Base-by-base conservation (phyloP, 92 coral and sea anemone species). In the Epizoanthus illoricatus region DNA sequence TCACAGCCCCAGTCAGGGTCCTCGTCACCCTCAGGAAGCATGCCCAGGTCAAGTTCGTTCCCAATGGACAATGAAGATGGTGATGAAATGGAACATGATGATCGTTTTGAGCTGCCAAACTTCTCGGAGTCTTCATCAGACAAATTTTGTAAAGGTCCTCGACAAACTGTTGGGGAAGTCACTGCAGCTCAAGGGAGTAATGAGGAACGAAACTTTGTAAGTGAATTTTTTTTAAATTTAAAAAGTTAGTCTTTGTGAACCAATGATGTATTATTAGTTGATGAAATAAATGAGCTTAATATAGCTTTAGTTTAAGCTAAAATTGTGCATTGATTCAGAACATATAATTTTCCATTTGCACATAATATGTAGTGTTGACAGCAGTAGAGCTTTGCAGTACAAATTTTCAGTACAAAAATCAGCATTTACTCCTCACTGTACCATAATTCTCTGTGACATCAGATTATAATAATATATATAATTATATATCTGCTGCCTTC, bases 41-140 rank as follows among this genome's bases (percentile, higher is more conserved):
- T 92, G 70, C 83, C 81, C 4, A 84, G 97, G 6, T 85, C 94
- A 59, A 92, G 81, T 65, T 92, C 97, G 4, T 86, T 82, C 18
- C 97, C 97, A 33, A 76, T 80, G 41, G 73, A 72, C 64, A 86
- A 74, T 52, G 91, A 52, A 15, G 94, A 93, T 11, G 57, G 74
- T 19, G 94, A 90, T 19, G 85, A 76, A 71, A 93, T 93, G 97
- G 97, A 93, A 13, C 82, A 78, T 43, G 93, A 90, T 64, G 94
- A 93, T n/a, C 88, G 62, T 7, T 90, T 84, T 81, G 88, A 90
- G 55, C 81, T 87, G 57, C 76, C 64, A 33, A 73, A 73, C 42
- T 80, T 84, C 61, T 84, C 90, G 0, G 81, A 71, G 63, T 87
- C 91, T 18, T 81, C 92, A 3, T 79, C 69, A 40, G 66, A 61